Conservation (phyloP, 2,888 invertebrate species). For the Thyatira batis region DNA sequence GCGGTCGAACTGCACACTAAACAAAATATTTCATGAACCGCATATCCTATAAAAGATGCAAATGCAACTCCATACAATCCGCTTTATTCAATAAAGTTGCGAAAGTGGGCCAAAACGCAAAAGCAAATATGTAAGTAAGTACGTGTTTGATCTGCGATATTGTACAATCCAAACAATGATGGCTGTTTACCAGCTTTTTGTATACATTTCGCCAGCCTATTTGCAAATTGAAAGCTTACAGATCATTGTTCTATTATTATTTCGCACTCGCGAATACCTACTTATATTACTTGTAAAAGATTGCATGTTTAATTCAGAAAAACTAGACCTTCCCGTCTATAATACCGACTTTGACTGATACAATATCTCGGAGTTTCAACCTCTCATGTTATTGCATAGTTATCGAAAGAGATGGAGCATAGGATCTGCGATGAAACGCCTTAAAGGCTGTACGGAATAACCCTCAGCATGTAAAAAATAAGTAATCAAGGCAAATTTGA, state of each 20-base stretch:
- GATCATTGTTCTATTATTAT: not conserved
- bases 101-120: slow-evolving; percentile 25
- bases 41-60: slow-evolving; percentile 14
- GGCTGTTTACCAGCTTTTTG: slow-evolving; percentile 4
- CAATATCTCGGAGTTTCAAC: no score
- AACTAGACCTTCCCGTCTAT: not conserved
- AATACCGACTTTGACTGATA: no score
- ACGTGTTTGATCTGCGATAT: not conserved
- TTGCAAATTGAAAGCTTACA: not conserved
- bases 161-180: slow-evolving; percentile 15
- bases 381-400: no score
- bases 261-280: not conserved
- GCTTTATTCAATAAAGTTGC: slow-evolving; percentile 17
- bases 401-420: no score
- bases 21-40: not conserved
- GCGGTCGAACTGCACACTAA: not conserved
- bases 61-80: slow-evolving; percentile 22
- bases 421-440: no score
- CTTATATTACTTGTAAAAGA: not conserved
- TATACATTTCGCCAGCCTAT: not conserved
- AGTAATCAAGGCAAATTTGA: no score
- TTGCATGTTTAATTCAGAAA: not conserved
- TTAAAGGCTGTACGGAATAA: no score
- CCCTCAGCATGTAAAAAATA: no score
- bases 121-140: slow-evolving; percentile 24